Percentiles rank a stretch among this genome's conserved stretches.
Evolutionary conservation across 2,888 invertebrate genomes (phyloP).

Genomic region (Dasysyrphus albostriatus): DNA sequence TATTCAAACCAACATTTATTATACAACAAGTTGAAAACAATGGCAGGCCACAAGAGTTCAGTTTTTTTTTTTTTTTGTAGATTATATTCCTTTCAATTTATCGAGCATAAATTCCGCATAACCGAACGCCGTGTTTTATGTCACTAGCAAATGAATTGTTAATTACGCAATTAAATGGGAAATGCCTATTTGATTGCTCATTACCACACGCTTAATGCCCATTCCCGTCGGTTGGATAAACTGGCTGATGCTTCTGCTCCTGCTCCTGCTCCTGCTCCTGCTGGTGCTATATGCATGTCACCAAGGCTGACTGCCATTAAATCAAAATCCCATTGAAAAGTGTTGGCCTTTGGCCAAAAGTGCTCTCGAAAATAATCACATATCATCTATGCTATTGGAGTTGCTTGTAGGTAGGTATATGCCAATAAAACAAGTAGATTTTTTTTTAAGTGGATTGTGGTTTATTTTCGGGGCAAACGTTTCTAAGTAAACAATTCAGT

Average conservation of each 20-base stretch:
- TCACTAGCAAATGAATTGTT: slow-evolving; percentile 76
- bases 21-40: slow-evolving; percentile 72
- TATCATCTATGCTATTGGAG: slow-evolving; percentile 43
- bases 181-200: slow-evolving; percentile 75
- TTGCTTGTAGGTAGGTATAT: slow-evolving; percentile 1
- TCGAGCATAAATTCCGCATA: slow-evolving; percentile 72
- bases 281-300: slow-evolving; percentile 45
- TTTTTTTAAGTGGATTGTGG: slow-evolving; percentile 22
- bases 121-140: slow-evolving; percentile 73
- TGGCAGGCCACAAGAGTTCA: slow-evolving; percentile 44
- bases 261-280: slow-evolving; percentile 14
- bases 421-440: slow-evolving; percentile 33
- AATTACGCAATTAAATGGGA: slow-evolving; percentile 75
- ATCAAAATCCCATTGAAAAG: slow-evolving; percentile 70
- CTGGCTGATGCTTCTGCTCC: slow-evolving; percentile 9
- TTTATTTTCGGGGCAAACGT: background rate
- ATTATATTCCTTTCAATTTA: slow-evolving; percentile 41
- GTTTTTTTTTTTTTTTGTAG: background rate
- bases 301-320: slow-evolving; percentile 71
- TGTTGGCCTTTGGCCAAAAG: slow-evolving; percentile 66
- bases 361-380: slow-evolving; percentile 60
- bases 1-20: slow-evolving; percentile 20
- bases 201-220: slow-evolving; percentile 63
- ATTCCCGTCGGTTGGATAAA: slow-evolving; percentile 29
- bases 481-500: slow-evolving; percentile 34